phyloP scores from a whole-genome alignment of 2,797 vertebrate genomes.

The Coracias cyanogaster region DNA sequence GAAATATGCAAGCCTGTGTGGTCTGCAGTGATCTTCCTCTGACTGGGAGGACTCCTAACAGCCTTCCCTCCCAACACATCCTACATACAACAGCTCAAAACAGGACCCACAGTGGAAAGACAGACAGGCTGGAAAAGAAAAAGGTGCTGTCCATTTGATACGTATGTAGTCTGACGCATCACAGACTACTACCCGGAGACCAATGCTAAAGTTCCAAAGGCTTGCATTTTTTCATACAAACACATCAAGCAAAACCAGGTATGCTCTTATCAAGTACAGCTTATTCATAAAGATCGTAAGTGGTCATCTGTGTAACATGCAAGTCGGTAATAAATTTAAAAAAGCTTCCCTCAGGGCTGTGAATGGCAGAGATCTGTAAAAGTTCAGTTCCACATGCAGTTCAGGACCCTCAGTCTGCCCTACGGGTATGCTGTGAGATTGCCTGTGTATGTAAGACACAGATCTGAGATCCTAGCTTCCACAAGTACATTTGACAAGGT shows the following conservation, averaged over 20 bases:
- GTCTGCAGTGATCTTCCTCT: not conserved
- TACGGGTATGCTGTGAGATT: not conserved
- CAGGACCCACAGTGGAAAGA: not conserved
- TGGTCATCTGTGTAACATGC: not conserved
- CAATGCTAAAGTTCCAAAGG: not conserved
- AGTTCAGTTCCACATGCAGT: not conserved
- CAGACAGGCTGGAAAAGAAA: not conserved
- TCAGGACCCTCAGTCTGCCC: not conserved
- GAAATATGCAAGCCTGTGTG: not conserved
- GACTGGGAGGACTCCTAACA: not conserved
- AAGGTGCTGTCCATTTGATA: not conserved
- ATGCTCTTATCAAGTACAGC: not conserved
- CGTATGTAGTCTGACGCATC: not conserved
- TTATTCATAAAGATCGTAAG: not conserved
- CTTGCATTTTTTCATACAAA: not conserved
- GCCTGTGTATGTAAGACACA: rapidly evolving
- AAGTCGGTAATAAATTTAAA: not conserved
- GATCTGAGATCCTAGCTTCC: not conserved
- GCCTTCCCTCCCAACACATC: not conserved
- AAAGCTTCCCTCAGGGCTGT: not conserved
- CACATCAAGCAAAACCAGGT: not conserved
- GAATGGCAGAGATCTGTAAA: not conserved
- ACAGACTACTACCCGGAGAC: not conserved
- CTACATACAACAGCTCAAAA: not conserved
- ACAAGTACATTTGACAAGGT: not conserved